Percentiles rank a stretch among this genome's conserved stretches.
Conservation (phyloP, 2,113 vertebrate species). For the Eira barbara region DNA sequence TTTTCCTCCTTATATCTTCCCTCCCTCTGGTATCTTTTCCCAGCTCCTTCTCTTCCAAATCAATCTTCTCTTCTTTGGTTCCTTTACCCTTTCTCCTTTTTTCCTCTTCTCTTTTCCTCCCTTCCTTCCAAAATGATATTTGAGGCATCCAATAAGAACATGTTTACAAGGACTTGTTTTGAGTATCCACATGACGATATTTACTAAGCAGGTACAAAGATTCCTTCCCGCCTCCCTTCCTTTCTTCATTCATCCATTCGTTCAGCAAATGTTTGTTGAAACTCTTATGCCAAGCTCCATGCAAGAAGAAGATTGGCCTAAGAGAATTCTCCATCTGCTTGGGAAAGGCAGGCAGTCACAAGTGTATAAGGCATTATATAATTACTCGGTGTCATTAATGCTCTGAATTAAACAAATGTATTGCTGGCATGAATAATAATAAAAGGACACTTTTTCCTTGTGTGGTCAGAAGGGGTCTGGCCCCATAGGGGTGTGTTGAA, state of each 20-base stretch:
- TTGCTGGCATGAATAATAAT: not conserved
- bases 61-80: not conserved
- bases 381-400: not conserved
- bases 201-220: not conserved
- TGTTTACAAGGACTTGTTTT: not conserved
- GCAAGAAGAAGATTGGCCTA: not conserved
- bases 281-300: not conserved
- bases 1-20: not conserved
- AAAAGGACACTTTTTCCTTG: not conserved
- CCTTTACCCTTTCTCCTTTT: not conserved
- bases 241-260: not conserved
- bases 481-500: not conserved
- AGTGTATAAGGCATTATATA: not conserved
- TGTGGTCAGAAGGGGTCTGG: not conserved
- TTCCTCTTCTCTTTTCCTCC: not conserved
- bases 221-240: not conserved
- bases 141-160: not conserved
- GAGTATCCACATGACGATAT: not conserved
- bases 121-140: not conserved
- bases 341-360: not conserved
- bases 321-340: not conserved
- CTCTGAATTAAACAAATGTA: not conserved
- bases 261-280: constrained; percentile 17
- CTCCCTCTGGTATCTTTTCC: not conserved
- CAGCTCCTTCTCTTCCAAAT: not conserved